Conservation (phyloP, 2,888 invertebrate genomes). For the Tubulanus polymorphus region DNA sequence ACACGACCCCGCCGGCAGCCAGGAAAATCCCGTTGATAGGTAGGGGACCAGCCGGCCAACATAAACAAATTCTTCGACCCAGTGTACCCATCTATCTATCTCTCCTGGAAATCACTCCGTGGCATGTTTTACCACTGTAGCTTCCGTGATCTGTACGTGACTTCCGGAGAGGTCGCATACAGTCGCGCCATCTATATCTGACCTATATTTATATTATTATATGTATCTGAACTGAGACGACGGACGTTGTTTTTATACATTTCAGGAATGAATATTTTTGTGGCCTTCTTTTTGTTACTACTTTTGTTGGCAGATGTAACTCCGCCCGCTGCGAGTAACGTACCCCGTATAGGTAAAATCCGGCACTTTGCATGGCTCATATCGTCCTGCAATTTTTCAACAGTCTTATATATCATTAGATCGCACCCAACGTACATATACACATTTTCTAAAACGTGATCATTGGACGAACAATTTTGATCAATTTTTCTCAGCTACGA, state of each 20-base stretch:
- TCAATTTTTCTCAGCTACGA: too few species aligned
- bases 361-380: too few species aligned
- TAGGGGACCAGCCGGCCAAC: too few species aligned
- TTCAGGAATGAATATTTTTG: constrained; percentile 53
- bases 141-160: not conserved
- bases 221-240: not conserved
- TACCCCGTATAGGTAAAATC: constrained; percentile 46
- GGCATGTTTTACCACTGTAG: not conserved
- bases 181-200: not conserved
- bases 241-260: constrained; percentile 7
- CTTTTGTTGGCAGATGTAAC: constrained; percentile 51
- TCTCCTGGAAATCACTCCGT: not conserved
- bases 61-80: too few species aligned
- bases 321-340: constrained; percentile 47
- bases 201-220: constrained; percentile 1
- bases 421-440: too few species aligned
- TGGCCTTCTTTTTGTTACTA: constrained; percentile 51
- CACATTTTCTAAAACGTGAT: too few species aligned
- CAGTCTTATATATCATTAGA: too few species aligned
- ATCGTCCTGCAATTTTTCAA: too few species aligned
- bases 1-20: constrained; percentile 43
- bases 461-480: too few species aligned
- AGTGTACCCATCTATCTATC: too few species aligned
- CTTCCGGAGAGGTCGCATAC: not conserved
- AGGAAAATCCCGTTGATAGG: constrained; percentile 43